Conservation (phyloP, 2,113 vertebrate species). For the Corythornis madagascariensis region DNA sequence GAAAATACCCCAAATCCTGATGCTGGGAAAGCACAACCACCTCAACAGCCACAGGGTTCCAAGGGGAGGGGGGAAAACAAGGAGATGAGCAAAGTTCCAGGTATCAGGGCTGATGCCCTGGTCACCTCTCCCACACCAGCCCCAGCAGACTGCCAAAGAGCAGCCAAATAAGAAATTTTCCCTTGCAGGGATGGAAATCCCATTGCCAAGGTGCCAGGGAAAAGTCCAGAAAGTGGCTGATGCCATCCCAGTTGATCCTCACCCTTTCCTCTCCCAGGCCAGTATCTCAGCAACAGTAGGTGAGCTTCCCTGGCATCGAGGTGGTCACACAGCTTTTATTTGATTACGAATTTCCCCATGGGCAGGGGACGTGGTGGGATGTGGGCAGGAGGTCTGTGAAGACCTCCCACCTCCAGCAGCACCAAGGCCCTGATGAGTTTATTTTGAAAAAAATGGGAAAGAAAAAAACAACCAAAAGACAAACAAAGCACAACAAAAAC, state of each 20-base stretch:
- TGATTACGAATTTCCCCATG: not conserved
- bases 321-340: not conserved
- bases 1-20: not conserved
- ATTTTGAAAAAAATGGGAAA: not conserved
- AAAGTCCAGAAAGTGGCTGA: not conserved
- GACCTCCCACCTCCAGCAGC: not conserved
- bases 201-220: not conserved
- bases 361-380: not conserved
- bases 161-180: not conserved
- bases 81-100: not conserved
- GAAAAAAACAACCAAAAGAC: too few species aligned
- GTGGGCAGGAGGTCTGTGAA: not conserved
- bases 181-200: not conserved
- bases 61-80: not conserved
- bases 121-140: not conserved
- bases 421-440: rapidly evolving
- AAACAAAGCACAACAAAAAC: not conserved
- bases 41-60: rapidly evolving
- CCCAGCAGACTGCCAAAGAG: not conserved
- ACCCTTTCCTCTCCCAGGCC: not conserved
- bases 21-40: rapidly evolving
- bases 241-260: not conserved
- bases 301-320: not conserved
- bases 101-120: rapidly evolving
- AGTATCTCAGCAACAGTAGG: not conserved